A percentile compares a stretch with the other conserved stretches of the same genome.
phyloP scores from a whole-genome alignment of 2,113 vertebrate species.

The Gasterosteus nipponicus region DNA sequence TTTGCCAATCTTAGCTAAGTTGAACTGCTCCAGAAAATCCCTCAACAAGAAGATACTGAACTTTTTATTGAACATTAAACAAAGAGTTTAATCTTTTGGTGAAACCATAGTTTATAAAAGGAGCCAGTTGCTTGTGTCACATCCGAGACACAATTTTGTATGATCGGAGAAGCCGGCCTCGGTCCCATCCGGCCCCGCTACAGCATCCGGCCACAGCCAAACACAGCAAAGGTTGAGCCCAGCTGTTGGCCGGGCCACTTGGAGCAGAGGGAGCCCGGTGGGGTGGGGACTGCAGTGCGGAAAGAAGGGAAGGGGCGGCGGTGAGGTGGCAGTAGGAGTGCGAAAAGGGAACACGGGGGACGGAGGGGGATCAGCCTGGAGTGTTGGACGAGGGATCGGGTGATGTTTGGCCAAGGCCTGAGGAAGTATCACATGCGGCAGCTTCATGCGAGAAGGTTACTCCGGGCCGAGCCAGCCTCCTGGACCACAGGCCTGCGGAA shows the following conservation, averaged over 20 bases:
- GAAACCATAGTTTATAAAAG: background rate
- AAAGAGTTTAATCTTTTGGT: background rate
- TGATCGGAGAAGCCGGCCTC: conserved; percentile 11
- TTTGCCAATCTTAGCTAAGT: conserved; percentile 1
- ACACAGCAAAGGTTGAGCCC: conserved; percentile 73
- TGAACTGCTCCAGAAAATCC: background rate
- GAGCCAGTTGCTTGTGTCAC: background rate
- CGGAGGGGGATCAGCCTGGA: conserved; percentile 60
- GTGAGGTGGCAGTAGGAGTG: conserved; percentile 39
- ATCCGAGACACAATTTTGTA: conserved; percentile 3
- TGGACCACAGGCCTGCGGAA: conserved; percentile 62
- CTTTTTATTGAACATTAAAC: background rate
- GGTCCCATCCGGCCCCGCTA: conserved; percentile 15
- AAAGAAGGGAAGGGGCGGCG: conserved; percentile 17
- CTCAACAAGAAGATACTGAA: background rate
- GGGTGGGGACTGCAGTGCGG: conserved; percentile 44
- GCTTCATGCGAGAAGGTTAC: conserved; percentile 80
- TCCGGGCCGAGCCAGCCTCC: conserved; percentile 54
- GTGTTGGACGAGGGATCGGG: conserved; percentile 70
- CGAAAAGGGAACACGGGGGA: conserved; percentile 58
- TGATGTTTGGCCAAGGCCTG: conserved; percentile 77
- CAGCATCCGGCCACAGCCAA: conserved; percentile 51
- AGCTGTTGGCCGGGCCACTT: conserved; percentile 62
- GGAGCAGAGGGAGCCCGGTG: conserved; percentile 39
- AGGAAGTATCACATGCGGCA: conserved; percentile 83